Conservation (phyloP, 1,140 invertebrate genomes). For the Cotesia vestalis region DNA sequence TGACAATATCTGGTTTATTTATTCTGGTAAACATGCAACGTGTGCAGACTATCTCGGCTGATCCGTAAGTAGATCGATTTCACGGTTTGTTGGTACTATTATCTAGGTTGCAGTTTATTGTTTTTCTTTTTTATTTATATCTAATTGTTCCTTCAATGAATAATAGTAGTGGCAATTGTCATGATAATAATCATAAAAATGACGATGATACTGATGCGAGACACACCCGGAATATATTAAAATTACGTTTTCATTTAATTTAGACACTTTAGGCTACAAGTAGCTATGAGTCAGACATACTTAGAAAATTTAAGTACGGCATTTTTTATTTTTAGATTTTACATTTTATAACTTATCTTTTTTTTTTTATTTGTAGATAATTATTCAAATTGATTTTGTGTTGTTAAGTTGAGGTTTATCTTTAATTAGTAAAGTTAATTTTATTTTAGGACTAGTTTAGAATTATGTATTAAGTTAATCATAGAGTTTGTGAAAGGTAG, state of each 20-base stretch:
- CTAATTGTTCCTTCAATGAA: too few species aligned
- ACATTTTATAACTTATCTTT: too few species aligned
- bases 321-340: neutral
- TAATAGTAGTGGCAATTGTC: neutral
- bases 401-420: too few species aligned
- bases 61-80: conserved; percentile 31
- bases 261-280: conserved; percentile 18
- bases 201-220: neutral
- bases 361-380: too few species aligned
- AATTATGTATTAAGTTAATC: too few species aligned
- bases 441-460: too few species aligned
- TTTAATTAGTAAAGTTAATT: too few species aligned
- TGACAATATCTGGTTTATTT: neutral
- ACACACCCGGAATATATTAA: conserved; percentile 12
- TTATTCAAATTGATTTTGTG: too few species aligned
- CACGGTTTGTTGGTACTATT: neutral
- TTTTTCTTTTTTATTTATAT: neutral
- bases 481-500: too few species aligned
- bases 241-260: conserved; percentile 8
- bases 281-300: neutral
- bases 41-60: conserved; percentile 9
- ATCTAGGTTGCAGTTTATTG: neutral
- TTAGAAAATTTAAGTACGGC: neutral
- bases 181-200: neutral
- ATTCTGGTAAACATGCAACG: conserved; percentile 10